phyloP scores from a whole-genome alignment of 2,113 vertebrate genomes.

The Prochilodus magdalenae region DNA sequence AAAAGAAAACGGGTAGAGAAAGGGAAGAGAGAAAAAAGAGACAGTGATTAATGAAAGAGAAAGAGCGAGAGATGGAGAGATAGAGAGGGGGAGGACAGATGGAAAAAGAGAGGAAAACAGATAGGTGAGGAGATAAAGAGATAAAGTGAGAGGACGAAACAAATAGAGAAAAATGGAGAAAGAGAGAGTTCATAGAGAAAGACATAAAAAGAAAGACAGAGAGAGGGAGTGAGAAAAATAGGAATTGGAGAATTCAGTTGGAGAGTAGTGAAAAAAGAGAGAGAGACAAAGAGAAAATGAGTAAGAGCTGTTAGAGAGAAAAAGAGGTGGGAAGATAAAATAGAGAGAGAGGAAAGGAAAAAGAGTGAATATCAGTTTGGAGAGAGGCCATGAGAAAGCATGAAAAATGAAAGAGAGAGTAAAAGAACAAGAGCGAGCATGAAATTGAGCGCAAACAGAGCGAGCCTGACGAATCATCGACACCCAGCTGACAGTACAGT shows the following conservation, averaged over 20 bases:
- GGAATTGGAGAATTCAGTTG: not conserved
- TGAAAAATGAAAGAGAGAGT: not conserved
- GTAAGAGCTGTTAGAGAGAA: not conserved
- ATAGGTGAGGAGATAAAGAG: not conserved
- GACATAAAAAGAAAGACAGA: not conserved
- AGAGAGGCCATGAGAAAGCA: not conserved
- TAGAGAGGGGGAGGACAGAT: not conserved
- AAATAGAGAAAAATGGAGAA: not conserved
- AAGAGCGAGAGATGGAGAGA: not conserved
- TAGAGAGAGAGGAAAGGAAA: not conserved
- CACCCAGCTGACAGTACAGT: not conserved
- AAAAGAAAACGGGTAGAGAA: not conserved
- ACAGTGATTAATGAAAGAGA: too few species aligned
- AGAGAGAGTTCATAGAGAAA: not conserved
- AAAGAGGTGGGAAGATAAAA: not conserved
- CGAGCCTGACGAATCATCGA: constrained; percentile 44
- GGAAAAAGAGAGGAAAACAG: not conserved
- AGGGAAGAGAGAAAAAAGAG: not conserved
- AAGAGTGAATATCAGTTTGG: not conserved
- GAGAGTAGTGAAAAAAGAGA: not conserved
- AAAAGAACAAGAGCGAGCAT: not conserved
- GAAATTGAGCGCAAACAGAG: not conserved
- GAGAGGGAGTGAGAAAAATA: not conserved
- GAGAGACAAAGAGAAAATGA: not conserved
- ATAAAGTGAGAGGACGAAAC: not conserved